A percentile compares a stretch with the other conserved stretches of the same genome.
These are phyloP conservation scores for Perdita meconis DNA, from an alignment of 2,888 invertebrate species.

Conservation along the genomic window DNA sequence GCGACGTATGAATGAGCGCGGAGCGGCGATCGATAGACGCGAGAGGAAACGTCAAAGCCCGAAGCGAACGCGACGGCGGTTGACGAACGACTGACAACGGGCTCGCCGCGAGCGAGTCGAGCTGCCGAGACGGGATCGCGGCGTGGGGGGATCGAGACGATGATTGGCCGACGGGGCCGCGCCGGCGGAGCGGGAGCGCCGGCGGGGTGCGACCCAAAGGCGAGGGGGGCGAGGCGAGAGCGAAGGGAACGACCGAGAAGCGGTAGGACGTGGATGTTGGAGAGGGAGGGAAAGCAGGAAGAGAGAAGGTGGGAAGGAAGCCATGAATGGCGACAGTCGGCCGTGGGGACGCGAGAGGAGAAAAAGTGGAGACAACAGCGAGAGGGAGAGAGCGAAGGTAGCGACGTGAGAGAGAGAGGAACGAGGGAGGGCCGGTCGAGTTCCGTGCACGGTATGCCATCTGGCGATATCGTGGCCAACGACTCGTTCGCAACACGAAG, in stretches of 20 bases:
- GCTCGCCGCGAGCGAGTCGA: conserved; percentile 64
- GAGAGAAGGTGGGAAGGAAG: conserved; percentile 75
- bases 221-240: conserved; percentile 14
- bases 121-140: conserved; percentile 25
- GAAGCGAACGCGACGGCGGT: conserved; percentile 53
- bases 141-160: conserved; percentile 24
- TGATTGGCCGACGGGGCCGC: conserved; percentile 21
- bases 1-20: conserved; percentile 26
- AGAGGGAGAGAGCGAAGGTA: conserved; percentile 29
- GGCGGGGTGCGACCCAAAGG: conserved; percentile 19
- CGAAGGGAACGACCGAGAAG: conserved; percentile 32
- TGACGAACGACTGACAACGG: conserved; percentile 80
- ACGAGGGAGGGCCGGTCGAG: conserved; percentile 41
- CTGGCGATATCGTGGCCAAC: conserved; percentile 78
- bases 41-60: conserved; percentile 39
- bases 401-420: conserved; percentile 30
- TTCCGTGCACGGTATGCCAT: conserved; percentile 76
- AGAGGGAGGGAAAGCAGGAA: conserved; percentile 71
- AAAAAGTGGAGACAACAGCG: conserved; percentile 43
- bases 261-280: conserved; percentile 50
- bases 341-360: conserved; percentile 56
- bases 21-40: conserved; percentile 1
- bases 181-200: conserved; percentile 23
- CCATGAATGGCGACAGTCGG: conserved; percentile 73
- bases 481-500: conserved; percentile 72